These are phyloP conservation scores for Odontamblyopus lacepedii DNA, from an alignment of 2,797 vertebrate species.

Conservation along the genomic window DNA sequence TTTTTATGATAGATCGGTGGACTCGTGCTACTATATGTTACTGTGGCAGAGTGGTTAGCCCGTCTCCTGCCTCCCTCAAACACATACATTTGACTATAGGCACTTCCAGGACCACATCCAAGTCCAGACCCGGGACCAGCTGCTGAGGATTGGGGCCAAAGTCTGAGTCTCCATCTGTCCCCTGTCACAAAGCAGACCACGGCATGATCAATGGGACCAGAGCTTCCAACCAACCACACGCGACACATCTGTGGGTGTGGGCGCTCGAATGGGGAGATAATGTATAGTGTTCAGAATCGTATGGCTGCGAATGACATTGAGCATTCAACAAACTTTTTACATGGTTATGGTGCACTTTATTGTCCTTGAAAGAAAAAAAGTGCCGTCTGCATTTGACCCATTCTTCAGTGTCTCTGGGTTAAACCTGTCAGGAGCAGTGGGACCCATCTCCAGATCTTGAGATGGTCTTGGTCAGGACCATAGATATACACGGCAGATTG, in stretches of 20 bases:
- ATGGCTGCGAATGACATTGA: not conserved
- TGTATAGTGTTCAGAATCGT: not conserved
- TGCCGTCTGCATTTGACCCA: too few species aligned
- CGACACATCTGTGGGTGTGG: not conserved
- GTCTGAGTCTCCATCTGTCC: constrained; percentile 15
- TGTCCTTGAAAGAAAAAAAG: too few species aligned
- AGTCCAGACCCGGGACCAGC: constrained; percentile 15
- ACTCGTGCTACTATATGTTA: not conserved
- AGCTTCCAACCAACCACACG: not conserved
- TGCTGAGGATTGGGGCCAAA: not conserved
- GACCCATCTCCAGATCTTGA: too few species aligned
- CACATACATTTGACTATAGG: constrained; percentile 4
- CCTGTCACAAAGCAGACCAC: constrained; percentile 5
- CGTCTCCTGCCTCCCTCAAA: not conserved
- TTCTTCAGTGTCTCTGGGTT: too few species aligned
- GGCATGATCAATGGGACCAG: not conserved
- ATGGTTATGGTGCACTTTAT: too few species aligned
- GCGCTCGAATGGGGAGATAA: not conserved
- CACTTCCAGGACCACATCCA: constrained; percentile 17
- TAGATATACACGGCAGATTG: too few species aligned
- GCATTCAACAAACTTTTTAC: too few species aligned
- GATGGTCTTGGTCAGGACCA: too few species aligned
- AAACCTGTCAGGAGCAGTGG: too few species aligned
- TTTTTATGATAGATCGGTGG: too few species aligned
- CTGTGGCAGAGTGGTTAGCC: not conserved